Conservation (phyloP, 2,888 invertebrate genomes). For the Nebria brevicollis region DNA sequence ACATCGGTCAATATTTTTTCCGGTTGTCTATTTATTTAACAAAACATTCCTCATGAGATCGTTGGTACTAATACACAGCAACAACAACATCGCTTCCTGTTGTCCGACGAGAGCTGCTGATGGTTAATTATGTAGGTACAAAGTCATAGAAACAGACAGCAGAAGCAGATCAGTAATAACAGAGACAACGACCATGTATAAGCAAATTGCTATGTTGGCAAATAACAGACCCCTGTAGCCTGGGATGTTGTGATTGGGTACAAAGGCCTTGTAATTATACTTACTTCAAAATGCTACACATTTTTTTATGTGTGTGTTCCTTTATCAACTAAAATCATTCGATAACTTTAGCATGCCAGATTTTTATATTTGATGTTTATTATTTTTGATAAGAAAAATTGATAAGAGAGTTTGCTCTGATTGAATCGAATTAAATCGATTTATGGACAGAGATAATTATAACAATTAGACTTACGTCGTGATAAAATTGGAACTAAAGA, state of each 20-base stretch:
- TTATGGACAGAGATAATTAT: too few species aligned
- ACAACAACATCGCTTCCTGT: slow-evolving; percentile 15
- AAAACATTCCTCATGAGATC: background rate
- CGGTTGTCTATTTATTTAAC: slow-evolving; percentile 8
- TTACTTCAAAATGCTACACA: slow-evolving; percentile 14
- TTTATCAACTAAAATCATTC: background rate
- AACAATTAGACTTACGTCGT: too few species aligned
- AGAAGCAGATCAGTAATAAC: slow-evolving; percentile 21
- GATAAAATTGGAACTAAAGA: too few species aligned
- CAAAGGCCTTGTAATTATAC: slow-evolving; percentile 20
- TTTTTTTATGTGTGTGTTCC: background rate
- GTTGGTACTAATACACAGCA: background rate
- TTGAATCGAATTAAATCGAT: background rate
- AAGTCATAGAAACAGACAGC: slow-evolving; percentile 28
- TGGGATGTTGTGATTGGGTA: slow-evolving; percentile 11
- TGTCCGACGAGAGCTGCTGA: slow-evolving; percentile 16
- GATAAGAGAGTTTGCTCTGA: background rate
- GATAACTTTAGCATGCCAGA: background rate
- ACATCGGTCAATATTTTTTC: background rate
- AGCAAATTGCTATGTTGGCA: slow-evolving; percentile 34
- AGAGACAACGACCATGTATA: slow-evolving; percentile 15
- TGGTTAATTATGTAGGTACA: slow-evolving; percentile 22
- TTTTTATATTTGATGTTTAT: background rate
- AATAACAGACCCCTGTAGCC: slow-evolving; percentile 17
- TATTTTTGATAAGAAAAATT: background rate